These are phyloP conservation scores for Asteroscopus sphinx DNA, from an alignment of 2,888 invertebrate species.

Conservation along the genomic window DNA sequence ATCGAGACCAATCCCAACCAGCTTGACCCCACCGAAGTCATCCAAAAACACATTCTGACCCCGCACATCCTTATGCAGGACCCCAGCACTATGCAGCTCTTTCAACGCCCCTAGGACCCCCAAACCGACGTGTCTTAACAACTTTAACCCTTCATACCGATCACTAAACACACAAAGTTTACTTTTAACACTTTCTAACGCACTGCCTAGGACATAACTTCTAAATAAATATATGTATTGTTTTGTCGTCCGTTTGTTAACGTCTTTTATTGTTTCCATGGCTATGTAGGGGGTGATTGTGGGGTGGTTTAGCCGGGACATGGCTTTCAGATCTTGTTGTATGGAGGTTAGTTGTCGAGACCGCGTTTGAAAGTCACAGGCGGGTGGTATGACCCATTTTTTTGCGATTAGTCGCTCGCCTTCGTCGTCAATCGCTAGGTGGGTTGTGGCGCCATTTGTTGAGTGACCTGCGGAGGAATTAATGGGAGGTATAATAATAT, in stretches of 20 bases:
- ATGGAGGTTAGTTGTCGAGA: constrained; percentile 91
- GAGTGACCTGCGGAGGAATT: constrained; percentile 91
- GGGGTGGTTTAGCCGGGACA: constrained; percentile 92
- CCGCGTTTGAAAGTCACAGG: constrained; percentile 79
- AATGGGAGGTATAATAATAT: neutral
- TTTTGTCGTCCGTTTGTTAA: constrained; percentile 69
- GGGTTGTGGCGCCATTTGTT: constrained; percentile 92
- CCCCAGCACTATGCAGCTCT: constrained; percentile 94
- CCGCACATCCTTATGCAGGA: constrained; percentile 95
- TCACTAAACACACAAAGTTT: constrained; percentile 70
- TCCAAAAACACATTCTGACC: constrained; percentile 94
- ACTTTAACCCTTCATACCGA: constrained; percentile 71
- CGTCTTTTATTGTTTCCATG: constrained; percentile 91
- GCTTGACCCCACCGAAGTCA: constrained; percentile 89
- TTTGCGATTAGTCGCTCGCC: constrained; percentile 93
- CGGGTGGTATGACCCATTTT: constrained; percentile 92
- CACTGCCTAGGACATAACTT: constrained; percentile 90
- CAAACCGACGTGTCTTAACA: constrained; percentile 91
- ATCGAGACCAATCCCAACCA: constrained; percentile 93
- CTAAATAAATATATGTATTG: constrained; percentile 92
- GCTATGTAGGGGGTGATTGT: constrained; percentile 94
- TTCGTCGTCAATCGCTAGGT: constrained; percentile 93
- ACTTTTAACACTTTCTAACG: constrained; percentile 72
- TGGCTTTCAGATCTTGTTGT: constrained; percentile 94
- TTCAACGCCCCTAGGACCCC: constrained; percentile 94